Evolutionary conservation across 2,888 invertebrate genomes (phyloP).

Genomic region (Timandra comae): DNA sequence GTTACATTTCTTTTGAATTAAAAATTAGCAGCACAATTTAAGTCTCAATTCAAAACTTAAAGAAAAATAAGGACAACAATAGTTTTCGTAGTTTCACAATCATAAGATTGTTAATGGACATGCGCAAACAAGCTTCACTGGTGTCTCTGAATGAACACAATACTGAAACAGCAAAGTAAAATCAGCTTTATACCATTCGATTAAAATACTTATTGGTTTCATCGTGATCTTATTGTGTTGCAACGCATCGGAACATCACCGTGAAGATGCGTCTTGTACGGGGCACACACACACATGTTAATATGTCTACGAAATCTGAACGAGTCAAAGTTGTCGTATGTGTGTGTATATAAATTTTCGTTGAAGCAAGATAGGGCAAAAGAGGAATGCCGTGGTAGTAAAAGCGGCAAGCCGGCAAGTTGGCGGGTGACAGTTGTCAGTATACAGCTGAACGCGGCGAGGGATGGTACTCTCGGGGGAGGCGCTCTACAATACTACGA

Average conservation of each 20-base stretch:
- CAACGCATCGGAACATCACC: slow-evolving; percentile 41
- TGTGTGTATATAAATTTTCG: slow-evolving; percentile 60
- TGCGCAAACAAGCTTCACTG: slow-evolving; percentile 52
- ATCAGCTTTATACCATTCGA: slow-evolving; percentile 30
- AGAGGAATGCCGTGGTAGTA: slow-evolving; percentile 62
- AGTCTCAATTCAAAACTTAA: slow-evolving; percentile 33
- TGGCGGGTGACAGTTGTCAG: slow-evolving; percentile 61
- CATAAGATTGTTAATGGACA: slow-evolving; percentile 57
- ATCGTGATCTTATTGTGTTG: slow-evolving; percentile 40
- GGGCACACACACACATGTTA: slow-evolving; percentile 35
- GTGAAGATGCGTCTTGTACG: slow-evolving; percentile 49
- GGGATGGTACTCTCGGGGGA: slow-evolving; percentile 60
- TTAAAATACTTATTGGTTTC: slow-evolving; percentile 35
- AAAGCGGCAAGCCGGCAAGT: slow-evolving; percentile 58
- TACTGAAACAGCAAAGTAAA: slow-evolving; percentile 29
- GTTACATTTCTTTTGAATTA: too few species aligned
- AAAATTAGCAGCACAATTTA: too few species aligned
- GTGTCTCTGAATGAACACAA: slow-evolving; percentile 44
- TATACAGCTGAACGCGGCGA: slow-evolving; percentile 49
- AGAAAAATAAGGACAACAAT: slow-evolving; percentile 63
- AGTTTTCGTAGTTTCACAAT: slow-evolving; percentile 60
- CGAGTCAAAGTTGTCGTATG: slow-evolving; percentile 40
- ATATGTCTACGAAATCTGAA: slow-evolving; percentile 22
- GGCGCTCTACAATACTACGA: slow-evolving; percentile 48
- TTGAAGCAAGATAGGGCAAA: slow-evolving; percentile 64